Evolutionary conservation across 2,113 vertebrate species (phyloP).

Genomic region (Tiliqua scincoides): DNA sequence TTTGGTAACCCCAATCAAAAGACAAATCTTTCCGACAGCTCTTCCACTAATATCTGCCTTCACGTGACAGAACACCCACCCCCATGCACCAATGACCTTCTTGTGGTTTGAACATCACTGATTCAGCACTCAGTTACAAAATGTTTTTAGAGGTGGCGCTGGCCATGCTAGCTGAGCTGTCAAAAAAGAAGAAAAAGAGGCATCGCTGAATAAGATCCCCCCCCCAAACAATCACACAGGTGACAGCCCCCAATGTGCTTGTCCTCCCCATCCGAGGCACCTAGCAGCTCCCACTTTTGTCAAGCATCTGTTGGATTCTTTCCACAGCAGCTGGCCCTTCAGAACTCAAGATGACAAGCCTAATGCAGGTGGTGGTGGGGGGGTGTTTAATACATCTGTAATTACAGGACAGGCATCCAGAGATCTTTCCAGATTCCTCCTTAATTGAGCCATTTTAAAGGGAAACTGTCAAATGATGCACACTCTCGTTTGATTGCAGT

Average conservation of each 20-base stretch:
- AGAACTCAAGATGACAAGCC: slow-evolving; percentile 9
- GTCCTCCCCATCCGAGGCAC: background rate
- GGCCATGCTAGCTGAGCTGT: no score
- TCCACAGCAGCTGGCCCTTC: slow-evolving; percentile 25
- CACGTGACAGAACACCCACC: no score
- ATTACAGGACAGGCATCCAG: slow-evolving; percentile 24
- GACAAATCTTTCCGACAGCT: no score
- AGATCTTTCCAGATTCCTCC: slow-evolving; percentile 37
- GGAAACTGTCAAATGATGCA: slow-evolving; percentile 26
- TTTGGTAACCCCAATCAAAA: no score
- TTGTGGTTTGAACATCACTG: no score
- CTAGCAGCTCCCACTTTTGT: background rate
- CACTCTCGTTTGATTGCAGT: slow-evolving; percentile 17
- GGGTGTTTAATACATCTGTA: background rate
- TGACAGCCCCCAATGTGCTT: background rate
- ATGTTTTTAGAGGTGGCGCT: no score
- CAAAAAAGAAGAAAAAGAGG: background rate
- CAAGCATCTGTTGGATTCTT: background rate
- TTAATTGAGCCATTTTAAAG: slow-evolving; percentile 33
- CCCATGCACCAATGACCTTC: no score
- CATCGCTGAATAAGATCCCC: background rate
- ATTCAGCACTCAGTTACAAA: no score
- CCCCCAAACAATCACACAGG: background rate
- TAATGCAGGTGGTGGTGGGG: background rate
- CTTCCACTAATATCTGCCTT: no score